Evolutionary conservation across 1,140 invertebrate genomes (phyloP).

Genomic region (Argopecten irradians): DNA sequence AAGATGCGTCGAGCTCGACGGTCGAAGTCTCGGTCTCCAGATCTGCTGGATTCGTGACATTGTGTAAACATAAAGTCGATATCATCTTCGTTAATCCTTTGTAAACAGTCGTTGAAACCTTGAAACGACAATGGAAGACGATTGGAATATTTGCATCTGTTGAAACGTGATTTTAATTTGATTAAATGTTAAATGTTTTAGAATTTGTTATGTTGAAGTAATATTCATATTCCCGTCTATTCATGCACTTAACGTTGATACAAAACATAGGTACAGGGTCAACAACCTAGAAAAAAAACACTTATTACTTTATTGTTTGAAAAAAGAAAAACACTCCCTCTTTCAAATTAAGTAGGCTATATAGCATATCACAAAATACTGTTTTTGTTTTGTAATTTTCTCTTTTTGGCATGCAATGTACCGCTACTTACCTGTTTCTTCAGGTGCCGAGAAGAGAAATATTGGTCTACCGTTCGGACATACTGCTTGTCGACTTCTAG

Average conservation of each 20-base stretch:
- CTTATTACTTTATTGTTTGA: too few relatives aligned
- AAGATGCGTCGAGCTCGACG: neutral
- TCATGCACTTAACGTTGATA: too few relatives aligned
- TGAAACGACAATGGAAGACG: neutral
- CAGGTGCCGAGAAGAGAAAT: neutral
- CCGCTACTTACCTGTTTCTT: neutral
- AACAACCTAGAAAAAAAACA: too few relatives aligned
- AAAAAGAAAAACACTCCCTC: too few relatives aligned
- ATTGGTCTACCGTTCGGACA: conserved; percentile 6
- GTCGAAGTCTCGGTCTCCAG: neutral
- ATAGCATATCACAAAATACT: too few relatives aligned
- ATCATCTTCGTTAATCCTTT: neutral
- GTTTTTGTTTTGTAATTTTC: neutral
- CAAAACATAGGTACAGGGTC: too few relatives aligned
- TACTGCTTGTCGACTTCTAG: neutral
- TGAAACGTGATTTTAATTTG: neutral
- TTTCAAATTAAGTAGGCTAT: too few relatives aligned
- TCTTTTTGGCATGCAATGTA: neutral
- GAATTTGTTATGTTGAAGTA: neutral
- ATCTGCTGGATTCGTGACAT: neutral
- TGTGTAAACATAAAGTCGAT: neutral
- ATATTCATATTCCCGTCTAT: too few relatives aligned
- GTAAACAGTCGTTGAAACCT: neutral
- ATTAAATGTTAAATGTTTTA: neutral
- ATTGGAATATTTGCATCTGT: neutral